Conservation (phyloP, 1,140 invertebrate genomes). For the Gonioctena quinquepunctata region DNA sequence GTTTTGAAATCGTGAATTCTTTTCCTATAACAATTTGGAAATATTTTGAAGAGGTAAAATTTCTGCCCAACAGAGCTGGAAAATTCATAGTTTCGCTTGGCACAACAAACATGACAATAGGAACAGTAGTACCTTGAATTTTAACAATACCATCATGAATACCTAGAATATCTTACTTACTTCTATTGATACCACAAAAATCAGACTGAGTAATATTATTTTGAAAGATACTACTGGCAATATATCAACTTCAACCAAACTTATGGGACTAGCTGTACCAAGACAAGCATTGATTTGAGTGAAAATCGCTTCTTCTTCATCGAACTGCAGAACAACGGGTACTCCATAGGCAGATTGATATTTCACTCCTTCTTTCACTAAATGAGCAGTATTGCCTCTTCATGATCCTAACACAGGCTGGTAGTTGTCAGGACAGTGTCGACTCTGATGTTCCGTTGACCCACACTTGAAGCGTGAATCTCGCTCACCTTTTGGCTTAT, state of each 20-base stretch:
- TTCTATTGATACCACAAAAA: not conserved
- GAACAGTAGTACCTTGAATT: not conserved
- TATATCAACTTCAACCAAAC: not conserved
- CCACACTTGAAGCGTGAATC: slow-evolving; percentile 18
- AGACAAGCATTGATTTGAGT: not conserved
- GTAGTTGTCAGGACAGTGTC: not conserved
- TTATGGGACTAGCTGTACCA: not conserved
- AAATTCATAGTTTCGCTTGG: not conserved
- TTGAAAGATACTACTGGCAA: not conserved
- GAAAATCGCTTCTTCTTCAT: not conserved
- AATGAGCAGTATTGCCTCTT: not conserved
- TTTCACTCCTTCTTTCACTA: not conserved
- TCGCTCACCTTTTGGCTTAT: not conserved
- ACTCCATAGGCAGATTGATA: not conserved
- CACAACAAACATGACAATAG: not conserved
- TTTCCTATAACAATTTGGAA: no score
- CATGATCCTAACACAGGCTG: not conserved
- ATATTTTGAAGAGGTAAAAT: no score
- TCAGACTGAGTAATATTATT: not conserved
- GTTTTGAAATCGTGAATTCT: no score
- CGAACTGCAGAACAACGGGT: no score
- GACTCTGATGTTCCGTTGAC: slow-evolving; percentile 4
- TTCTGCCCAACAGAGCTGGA: not conserved
- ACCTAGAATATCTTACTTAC: not conserved
- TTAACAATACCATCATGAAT: not conserved